Base-by-base conservation (phyloP, 2,113 vertebrate species). In the Agapornis roseicollis region DNA sequence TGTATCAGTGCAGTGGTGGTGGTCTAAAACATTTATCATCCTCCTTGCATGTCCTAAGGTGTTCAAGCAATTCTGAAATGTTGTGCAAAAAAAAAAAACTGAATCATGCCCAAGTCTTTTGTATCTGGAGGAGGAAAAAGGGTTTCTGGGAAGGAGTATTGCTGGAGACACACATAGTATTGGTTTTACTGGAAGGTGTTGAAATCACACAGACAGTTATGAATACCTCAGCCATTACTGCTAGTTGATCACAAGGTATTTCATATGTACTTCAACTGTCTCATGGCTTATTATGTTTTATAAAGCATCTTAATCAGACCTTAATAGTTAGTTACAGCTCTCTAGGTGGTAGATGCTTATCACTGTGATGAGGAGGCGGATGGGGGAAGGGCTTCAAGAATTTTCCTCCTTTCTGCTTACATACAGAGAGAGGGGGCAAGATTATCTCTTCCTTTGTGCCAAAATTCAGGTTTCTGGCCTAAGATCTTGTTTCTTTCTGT, bases 341-440 rank as follows among this genome's bases (percentile, higher is more conserved):
- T 79, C 73, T 76, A 90, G 68, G 85, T 95, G 92, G 88, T 93
- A 93, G 92, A 90, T 95, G 49, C 44, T 70, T 95, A 92, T 95
- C 83, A 12, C 44, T 23, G 37, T 41, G 24, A 15, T 73, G 85
- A 82, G 44, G 71, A 77, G 85, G 87, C 7, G 46, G 74, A 80
- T 24, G 6, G 71, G 80, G 80, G 80, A 92, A 77, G 77, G 65
- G 74, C 55, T 82, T 63, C 11, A 44, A 98, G 97, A 98, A 98
- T 98, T 87, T 76, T 60, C n/a, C 52, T 87, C 6, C 19, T 70
- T 82, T 86, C 46, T 17, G 4, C 68, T 79, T 90, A 20, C 17
- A 60, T 60, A 5, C 50, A 58, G 58, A 88, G 79, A 35, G 31
- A 55, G 47, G 2, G 42, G 27, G 39, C 37, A 80, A 80, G 78